These are phyloP conservation scores for Pristionchus fissidentatus DNA, from an alignment of 2,888 invertebrate species.

Conservation along the genomic window DNA sequence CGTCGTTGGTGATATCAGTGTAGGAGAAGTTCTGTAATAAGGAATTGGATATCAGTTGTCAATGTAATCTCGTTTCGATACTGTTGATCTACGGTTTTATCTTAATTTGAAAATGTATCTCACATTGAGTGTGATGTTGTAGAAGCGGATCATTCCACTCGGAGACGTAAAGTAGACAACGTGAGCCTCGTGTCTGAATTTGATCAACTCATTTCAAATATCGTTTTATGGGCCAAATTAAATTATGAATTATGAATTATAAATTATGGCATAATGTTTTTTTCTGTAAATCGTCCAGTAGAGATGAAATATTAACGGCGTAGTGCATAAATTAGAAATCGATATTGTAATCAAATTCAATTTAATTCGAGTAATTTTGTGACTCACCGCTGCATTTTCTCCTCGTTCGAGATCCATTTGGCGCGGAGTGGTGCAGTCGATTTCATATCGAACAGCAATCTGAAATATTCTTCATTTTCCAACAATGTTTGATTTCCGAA, in stretches of 20 bases:
- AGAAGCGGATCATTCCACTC: constrained; percentile 73
- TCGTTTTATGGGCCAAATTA: not conserved
- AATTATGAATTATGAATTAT: not conserved
- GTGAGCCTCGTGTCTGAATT: constrained; percentile 69
- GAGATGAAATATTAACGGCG: not conserved
- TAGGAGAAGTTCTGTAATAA: constrained; percentile 57
- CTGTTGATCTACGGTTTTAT: no score
- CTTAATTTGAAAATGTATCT: no score
- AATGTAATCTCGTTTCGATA: no score
- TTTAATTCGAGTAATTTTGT: no score
- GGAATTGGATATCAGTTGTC: constrained; percentile 50
- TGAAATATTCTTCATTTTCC: not conserved
- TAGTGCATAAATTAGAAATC: no score
- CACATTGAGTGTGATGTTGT: constrained; percentile 60
- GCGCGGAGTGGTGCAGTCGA: constrained; percentile 71
- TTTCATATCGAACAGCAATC: constrained; percentile 75
- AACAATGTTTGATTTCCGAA: not conserved
- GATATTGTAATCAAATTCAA: no score
- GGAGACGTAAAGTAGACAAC: constrained; percentile 73
- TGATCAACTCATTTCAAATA: not conserved
- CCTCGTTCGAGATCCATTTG: constrained; percentile 71
- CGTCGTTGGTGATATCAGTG: constrained; percentile 58
- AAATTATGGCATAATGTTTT: no score
- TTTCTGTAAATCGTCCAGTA: no score
- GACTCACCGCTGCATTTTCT: constrained; percentile 64